Conservation (phyloP, 2,113 vertebrate species). For the Psephotus haematonotus region DNA sequence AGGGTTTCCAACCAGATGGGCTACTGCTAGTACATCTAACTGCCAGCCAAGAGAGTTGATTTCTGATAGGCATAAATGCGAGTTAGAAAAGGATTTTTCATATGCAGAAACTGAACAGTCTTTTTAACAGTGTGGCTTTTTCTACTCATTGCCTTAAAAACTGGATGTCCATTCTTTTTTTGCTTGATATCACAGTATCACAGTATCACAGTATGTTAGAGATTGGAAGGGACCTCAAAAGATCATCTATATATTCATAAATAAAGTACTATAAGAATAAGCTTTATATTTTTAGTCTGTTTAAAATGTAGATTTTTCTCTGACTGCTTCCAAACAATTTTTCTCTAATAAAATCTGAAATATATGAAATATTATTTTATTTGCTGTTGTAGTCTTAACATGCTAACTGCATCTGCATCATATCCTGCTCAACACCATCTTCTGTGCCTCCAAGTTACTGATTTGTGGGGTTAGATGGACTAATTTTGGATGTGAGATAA, state of each 20-base stretch:
- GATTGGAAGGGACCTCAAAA: no score
- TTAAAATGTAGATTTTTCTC: not conserved
- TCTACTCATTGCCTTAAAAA: not conserved
- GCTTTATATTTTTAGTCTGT: not conserved
- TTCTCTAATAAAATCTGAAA: not conserved
- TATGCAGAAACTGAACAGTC: not conserved
- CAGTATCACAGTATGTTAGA: no score
- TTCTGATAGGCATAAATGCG: not conserved
- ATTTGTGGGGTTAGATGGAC: not conserved
- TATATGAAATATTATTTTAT: not conserved
- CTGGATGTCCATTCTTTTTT: not conserved
- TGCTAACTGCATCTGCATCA: not conserved
- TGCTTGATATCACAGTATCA: no score
- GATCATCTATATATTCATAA: no score
- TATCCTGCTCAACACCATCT: not conserved
- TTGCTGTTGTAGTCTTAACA: not conserved
- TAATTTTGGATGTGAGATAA: not conserved
- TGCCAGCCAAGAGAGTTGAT: not conserved
- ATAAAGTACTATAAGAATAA: not conserved
- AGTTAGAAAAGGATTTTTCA: not conserved
- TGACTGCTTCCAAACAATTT: not conserved
- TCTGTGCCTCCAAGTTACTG: not conserved
- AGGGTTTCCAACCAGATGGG: constrained; percentile 27
- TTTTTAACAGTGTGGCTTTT: not conserved
- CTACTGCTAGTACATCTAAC: not conserved